Evolutionary conservation across 2,113 vertebrate genomes (phyloP).

Genomic region (Macroglossus sobrinus): DNA sequence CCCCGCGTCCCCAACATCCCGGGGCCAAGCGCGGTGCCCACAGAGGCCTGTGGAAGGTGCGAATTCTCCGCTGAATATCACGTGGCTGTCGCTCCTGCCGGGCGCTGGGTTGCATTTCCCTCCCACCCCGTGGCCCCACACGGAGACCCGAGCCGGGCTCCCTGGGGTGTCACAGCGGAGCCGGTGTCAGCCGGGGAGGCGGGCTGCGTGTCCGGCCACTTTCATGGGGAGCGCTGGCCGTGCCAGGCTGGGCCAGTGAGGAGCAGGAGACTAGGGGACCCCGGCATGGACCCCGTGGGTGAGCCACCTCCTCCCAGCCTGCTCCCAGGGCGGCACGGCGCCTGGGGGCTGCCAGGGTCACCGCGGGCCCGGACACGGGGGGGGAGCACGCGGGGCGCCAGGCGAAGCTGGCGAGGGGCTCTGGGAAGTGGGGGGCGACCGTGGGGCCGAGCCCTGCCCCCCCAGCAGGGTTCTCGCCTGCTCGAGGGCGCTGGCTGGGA

Average conservation of each 20-base stretch:
- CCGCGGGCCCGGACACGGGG: background rate
- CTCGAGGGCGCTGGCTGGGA: background rate
- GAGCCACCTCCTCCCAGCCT: accelerated
- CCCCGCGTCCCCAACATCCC: background rate
- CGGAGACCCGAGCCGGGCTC: background rate
- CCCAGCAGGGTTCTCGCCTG: background rate
- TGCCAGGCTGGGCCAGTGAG: background rate
- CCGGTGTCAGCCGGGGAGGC: background rate
- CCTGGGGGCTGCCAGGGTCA: background rate
- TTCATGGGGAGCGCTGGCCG: accelerated
- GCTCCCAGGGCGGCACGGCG: background rate
- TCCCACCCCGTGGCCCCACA: background rate
- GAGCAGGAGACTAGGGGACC: background rate
- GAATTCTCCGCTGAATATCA: background rate
- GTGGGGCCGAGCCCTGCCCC: background rate
- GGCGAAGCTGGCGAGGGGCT: background rate
- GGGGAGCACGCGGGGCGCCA: background rate
- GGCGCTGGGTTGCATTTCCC: background rate
- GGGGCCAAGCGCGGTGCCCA: background rate
- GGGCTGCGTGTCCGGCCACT: no score
- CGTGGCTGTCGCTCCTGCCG: background rate
- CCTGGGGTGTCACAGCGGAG: background rate
- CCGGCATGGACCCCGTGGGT: background rate
- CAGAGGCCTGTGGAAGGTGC: background rate
- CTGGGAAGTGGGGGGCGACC: accelerated